These are phyloP conservation scores for Rhynchotus rufescens DNA, from an alignment of 2,797 vertebrate species.

Conservation along the genomic window DNA sequence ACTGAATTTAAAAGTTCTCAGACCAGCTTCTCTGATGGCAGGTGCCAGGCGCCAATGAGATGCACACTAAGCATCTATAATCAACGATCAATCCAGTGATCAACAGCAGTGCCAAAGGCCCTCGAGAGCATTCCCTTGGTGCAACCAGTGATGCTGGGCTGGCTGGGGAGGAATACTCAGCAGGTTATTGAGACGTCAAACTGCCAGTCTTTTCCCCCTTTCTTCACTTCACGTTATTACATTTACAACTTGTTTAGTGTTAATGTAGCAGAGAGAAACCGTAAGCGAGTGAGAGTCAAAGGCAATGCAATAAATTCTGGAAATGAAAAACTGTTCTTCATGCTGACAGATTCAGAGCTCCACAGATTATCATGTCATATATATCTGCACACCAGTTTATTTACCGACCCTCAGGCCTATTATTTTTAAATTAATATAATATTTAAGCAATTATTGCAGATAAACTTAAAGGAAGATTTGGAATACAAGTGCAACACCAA, in stretches of 20 bases:
- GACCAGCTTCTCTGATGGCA: background rate
- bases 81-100: background rate
- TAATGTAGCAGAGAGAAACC: conserved; percentile 55
- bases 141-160: background rate
- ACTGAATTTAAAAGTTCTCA: background rate
- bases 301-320: conserved; percentile 19
- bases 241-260: conserved; percentile 12
- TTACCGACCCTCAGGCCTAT: background rate
- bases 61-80: too few relatives aligned
- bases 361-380: background rate
- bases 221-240: background rate
- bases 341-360: conserved; percentile 16
- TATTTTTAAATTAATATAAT: background rate
- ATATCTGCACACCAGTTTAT: background rate
- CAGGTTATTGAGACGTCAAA: background rate
- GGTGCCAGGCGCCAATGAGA: too few relatives aligned
- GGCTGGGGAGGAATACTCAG: conserved; percentile 12
- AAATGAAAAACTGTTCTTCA: conserved; percentile 44
- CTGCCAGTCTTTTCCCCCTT: background rate
- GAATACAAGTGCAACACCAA: background rate
- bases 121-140: background rate
- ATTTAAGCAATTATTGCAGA: conserved; percentile 3
- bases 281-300: conserved; percentile 1
- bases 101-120: background rate
- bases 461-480: background rate